phyloP scores from a whole-genome alignment of 2,797 vertebrate genomes.

The Arctocebus calabarensis region DNA sequence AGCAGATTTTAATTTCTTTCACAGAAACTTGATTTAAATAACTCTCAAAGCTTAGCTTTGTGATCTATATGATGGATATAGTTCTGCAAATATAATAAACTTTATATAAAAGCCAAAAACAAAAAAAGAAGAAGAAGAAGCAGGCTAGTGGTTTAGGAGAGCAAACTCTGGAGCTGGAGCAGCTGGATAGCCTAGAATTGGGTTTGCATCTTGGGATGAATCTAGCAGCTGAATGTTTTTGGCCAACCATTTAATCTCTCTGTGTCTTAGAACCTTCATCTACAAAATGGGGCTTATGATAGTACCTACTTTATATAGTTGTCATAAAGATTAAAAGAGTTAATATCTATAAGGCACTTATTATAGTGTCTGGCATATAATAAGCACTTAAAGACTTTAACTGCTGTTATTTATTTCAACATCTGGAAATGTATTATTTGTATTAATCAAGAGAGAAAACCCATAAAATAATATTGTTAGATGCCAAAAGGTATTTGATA shows the following conservation, averaged over 20 bases:
- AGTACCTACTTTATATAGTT: background rate
- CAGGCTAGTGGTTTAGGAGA: background rate
- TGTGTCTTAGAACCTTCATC: background rate
- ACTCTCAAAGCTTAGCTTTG: conserved; percentile 6
- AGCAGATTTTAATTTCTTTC: background rate
- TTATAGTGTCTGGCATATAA: background rate
- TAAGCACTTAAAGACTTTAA: background rate
- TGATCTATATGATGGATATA: background rate
- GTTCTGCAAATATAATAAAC: background rate
- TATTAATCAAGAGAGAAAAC: background rate
- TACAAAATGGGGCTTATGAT: background rate
- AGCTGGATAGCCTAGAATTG: background rate
- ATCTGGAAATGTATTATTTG: background rate
- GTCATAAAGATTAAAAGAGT: background rate
- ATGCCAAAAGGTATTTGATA: conserved; percentile 25
- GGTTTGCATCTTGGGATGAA: background rate
- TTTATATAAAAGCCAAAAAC: background rate
- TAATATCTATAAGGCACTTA: background rate
- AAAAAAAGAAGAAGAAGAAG: no score
- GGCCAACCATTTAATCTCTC: background rate
- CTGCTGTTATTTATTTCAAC: background rate
- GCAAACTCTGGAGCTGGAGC: background rate
- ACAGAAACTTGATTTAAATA: background rate
- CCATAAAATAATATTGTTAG: background rate
- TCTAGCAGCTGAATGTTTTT: background rate